phyloP scores from a whole-genome alignment of 2,113 vertebrate genomes.

The Camelus dromedarius region DNA sequence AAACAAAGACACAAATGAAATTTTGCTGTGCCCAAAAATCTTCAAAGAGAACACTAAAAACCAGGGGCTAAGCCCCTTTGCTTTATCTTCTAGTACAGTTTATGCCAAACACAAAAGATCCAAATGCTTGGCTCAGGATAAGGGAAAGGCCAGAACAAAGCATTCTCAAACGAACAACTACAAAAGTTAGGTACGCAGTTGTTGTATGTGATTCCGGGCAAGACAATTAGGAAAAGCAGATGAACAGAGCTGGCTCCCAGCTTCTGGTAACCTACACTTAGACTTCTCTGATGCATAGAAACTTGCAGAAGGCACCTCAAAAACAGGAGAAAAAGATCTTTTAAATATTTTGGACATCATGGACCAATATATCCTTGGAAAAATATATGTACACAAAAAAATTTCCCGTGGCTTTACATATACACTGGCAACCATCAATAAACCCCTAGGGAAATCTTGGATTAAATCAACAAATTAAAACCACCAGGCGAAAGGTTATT shows the following conservation, averaged over 20 bases:
- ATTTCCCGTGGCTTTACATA: neutral
- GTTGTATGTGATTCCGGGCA: neutral
- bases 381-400: neutral
- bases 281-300: neutral
- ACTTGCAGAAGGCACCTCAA: neutral
- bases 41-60: constrained; percentile 60
- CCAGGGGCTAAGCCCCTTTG: constrained; percentile 20
- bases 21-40: constrained; percentile 6
- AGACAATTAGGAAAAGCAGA: constrained; percentile 38
- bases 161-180: constrained; percentile 60
- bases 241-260: neutral
- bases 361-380: neutral
- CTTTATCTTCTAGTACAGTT: constrained; percentile 68
- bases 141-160: constrained; percentile 64
- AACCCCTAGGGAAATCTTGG: neutral
- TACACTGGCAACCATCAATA: neutral
- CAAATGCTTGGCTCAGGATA: constrained; percentile 66
- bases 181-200: constrained; percentile 54
- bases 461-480: constrained; percentile 33
- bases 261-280: neutral
- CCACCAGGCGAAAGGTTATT: neutral
- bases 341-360: neutral
- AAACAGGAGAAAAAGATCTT: neutral
- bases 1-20: constrained; percentile 53
- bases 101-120: constrained; percentile 64